These are phyloP conservation scores for Triplophysa tibetana DNA, from an alignment of 2,113 vertebrate genomes.

Conservation along the genomic window DNA sequence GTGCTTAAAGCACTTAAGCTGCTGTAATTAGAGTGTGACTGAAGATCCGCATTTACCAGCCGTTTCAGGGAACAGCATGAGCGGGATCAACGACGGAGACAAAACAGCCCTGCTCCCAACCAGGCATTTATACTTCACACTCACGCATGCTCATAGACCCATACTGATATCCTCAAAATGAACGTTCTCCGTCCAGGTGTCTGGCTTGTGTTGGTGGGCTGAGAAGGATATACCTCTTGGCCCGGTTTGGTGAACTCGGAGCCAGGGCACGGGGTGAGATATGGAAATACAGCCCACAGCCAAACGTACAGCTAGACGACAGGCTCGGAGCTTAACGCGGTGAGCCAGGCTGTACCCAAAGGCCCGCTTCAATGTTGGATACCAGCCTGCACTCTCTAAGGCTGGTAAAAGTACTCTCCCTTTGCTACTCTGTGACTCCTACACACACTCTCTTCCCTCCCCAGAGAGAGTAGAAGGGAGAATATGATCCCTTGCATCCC, in stretches of 20 bases:
- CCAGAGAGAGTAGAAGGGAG: slow-evolving; percentile 24
- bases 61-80: slow-evolving; percentile 71
- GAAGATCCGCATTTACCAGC: slow-evolving; percentile 77
- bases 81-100: slow-evolving; percentile 60
- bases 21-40: slow-evolving; percentile 78
- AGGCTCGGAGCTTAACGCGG: slow-evolving; percentile 21
- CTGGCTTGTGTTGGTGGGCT: not conserved
- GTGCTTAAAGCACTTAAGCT: slow-evolving; percentile 80
- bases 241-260: not conserved
- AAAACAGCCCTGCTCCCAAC: slow-evolving; percentile 50
- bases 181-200: not conserved
- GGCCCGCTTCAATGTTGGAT: slow-evolving; percentile 17
- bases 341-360: slow-evolving; percentile 16
- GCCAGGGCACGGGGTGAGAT: slow-evolving; percentile 29
- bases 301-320: slow-evolving; percentile 4
- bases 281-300: not conserved
- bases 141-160: slow-evolving; percentile 11
- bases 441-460: slow-evolving; percentile 12
- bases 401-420: slow-evolving; percentile 30
- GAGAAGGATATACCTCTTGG: slow-evolving; percentile 20
- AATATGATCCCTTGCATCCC: slow-evolving; percentile 10
- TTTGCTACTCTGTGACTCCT: slow-evolving; percentile 22
- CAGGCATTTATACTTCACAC: slow-evolving; percentile 49
- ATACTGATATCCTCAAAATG: not conserved
- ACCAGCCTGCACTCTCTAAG: slow-evolving; percentile 18